These are phyloP conservation scores for Pogonocherus hispidulus DNA, from an alignment of 2,888 invertebrate species.

Conservation along the genomic window DNA sequence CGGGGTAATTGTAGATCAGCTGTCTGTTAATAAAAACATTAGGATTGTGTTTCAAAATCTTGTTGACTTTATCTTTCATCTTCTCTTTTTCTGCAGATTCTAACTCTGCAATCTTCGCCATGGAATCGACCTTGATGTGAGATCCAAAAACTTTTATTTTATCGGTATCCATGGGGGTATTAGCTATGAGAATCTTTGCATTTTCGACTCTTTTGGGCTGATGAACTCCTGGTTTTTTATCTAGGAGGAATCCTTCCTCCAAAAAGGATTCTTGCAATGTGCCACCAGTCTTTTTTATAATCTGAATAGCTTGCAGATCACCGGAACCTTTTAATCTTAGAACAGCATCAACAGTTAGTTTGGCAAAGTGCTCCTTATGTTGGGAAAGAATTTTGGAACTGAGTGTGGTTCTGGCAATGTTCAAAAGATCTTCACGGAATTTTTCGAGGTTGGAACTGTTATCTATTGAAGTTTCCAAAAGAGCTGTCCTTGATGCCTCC, in stretches of 20 bases:
- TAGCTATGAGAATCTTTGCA: slow-evolving; percentile 96
- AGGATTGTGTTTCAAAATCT: slow-evolving; percentile 93
- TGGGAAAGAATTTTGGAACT: slow-evolving; percentile 98
- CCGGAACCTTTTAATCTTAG: slow-evolving; percentile 95
- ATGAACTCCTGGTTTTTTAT: slow-evolving; percentile 97
- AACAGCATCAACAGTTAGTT: slow-evolving; percentile 95
- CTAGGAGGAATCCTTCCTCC: slow-evolving; percentile 94
- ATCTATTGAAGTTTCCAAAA: slow-evolving; percentile 84
- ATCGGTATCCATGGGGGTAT: slow-evolving; percentile 99
- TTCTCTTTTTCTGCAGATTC: slow-evolving; percentile 99
- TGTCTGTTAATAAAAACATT: slow-evolving; percentile 99
- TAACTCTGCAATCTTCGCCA: slow-evolving; percentile 96
- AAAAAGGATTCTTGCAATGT: slow-evolving; percentile 95
- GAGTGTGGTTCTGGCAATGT: slow-evolving; percentile 97
- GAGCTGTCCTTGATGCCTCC: slow-evolving; percentile 85
- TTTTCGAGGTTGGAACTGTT: slow-evolving; percentile 84
- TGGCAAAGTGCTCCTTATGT: slow-evolving; percentile 96
- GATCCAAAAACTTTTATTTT: slow-evolving; percentile 99
- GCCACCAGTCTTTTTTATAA: slow-evolving; percentile 95
- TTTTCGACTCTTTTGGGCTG: slow-evolving; percentile 97
- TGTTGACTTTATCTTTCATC: slow-evolving; percentile 99
- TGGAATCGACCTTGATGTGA: slow-evolving; percentile 91
- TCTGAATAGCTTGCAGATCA: slow-evolving; percentile 73
- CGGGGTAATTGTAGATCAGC: slow-evolving; percentile 99
- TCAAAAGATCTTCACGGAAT: slow-evolving; percentile 90